phyloP scores from a whole-genome alignment of 1,140 invertebrate genomes.

The Harpegnathos saltator region DNA sequence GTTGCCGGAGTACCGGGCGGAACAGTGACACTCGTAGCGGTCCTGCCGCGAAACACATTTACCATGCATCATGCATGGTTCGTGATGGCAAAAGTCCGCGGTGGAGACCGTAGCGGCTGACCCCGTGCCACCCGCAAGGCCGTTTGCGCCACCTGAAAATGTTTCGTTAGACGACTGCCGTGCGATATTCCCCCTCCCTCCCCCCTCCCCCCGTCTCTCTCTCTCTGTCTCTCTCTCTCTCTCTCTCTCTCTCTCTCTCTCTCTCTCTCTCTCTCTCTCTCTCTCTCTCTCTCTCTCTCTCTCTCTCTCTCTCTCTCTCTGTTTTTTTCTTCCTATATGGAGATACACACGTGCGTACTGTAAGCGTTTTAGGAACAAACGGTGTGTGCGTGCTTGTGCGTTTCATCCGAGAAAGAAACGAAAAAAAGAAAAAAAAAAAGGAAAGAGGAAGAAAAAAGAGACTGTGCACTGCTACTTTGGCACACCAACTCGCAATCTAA shows the following conservation, averaged over 20 bases:
- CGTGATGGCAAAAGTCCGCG: conserved; percentile 91
- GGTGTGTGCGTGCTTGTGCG: not conserved
- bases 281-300: not conserved
- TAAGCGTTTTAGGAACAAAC: not conserved
- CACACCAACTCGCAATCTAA: conserved; percentile 18
- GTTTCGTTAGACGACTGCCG: conserved; percentile 70
- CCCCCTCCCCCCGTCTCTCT: not conserved
- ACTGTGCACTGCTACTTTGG: not conserved
- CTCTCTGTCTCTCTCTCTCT: not conserved
- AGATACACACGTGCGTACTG: not conserved
- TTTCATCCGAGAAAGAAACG: not conserved
- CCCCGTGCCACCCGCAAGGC: conserved; percentile 67
- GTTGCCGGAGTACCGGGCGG: conserved; percentile 92
- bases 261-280: not conserved
- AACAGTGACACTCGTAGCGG: conserved; percentile 92
- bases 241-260: not conserved
- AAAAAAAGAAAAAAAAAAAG: not conserved
- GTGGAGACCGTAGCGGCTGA: conserved; percentile 83
- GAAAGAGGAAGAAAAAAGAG: too few species aligned
- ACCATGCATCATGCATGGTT: conserved; percentile 93
- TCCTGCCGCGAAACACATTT: conserved; percentile 91
- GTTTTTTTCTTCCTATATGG: not conserved
- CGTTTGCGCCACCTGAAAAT: conserved; percentile 82
- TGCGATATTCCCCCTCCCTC: too few species aligned
- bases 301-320: not conserved